These are phyloP conservation scores for Heliocidaris tuberculata DNA, from an alignment of 35 echinoderm and acorn worm species.

Conservation along the genomic window DNA sequence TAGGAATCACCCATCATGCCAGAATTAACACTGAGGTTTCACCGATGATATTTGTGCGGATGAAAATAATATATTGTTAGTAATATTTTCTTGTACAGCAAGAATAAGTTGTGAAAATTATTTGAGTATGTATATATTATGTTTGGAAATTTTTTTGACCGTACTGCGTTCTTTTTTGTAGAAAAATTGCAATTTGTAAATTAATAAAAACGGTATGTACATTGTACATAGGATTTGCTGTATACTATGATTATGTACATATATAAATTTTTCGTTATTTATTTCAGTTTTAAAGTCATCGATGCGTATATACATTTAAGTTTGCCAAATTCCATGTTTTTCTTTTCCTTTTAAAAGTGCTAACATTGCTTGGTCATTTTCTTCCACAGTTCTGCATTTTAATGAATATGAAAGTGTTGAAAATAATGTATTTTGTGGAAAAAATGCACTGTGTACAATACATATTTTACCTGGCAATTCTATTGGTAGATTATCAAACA, in stretches of 20 bases:
- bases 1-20: not conserved
- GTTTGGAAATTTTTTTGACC: not conserved
- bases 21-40: not conserved
- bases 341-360: not conserved
- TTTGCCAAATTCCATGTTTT: constrained; percentile 12
- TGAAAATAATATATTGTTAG: not conserved
- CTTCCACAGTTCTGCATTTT: not conserved
- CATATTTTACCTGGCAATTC: not conserved
- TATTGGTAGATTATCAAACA: not conserved
- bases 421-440: too few relatives aligned
- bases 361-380: not conserved
- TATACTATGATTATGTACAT: constrained; percentile 11
- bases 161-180: not conserved
- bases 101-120: not conserved
- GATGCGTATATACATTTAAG: not conserved
- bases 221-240: not conserved
- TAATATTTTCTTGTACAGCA: not conserved
- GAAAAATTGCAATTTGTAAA: not conserved
- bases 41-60: not conserved
- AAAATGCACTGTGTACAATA: not conserved
- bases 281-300: not conserved
- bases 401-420: not conserved
- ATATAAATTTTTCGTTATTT: constrained; percentile 1
- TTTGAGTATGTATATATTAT: not conserved
- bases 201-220: not conserved